Percentiles rank a stretch among this genome's conserved stretches.
phyloP scores from a whole-genome alignment of 2,113 vertebrate genomes.

The Amphiprion percula region DNA sequence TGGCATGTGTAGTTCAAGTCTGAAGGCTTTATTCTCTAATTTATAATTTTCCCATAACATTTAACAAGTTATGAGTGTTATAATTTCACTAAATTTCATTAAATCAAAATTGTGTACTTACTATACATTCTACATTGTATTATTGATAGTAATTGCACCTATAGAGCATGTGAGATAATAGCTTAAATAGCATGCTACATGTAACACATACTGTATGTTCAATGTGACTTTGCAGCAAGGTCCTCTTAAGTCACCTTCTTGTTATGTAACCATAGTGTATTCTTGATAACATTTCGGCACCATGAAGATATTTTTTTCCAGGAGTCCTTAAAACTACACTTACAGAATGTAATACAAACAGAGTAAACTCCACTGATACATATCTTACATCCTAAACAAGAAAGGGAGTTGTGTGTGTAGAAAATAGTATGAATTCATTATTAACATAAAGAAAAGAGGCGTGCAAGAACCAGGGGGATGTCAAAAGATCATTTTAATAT shows the following conservation, averaged over 20 bases:
- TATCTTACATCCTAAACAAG: too few relatives aligned
- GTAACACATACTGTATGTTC: background rate
- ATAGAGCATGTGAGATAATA: background rate
- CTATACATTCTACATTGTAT: constrained; percentile 7
- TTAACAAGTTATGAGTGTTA: background rate
- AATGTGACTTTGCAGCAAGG: background rate
- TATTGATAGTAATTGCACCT: background rate
- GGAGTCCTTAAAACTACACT: too few relatives aligned
- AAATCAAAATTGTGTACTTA: background rate
- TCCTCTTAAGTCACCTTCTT: constrained; percentile 1
- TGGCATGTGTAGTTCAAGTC: background rate
- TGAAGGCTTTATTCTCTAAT: background rate
- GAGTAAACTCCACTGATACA: too few relatives aligned
- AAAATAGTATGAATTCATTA: too few relatives aligned
- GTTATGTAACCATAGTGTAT: too few relatives aligned
- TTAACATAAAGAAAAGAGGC: too few relatives aligned
- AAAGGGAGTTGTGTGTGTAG: too few relatives aligned
- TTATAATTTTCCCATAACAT: background rate
- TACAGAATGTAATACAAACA: too few relatives aligned
- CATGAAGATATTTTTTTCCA: too few relatives aligned
- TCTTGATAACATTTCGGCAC: too few relatives aligned
- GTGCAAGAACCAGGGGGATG: too few relatives aligned
- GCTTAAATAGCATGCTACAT: constrained; percentile 2
- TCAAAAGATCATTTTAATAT: too few relatives aligned
- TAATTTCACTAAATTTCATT: constrained; percentile 24